Percentiles rank a stretch among this genome's conserved stretches.
phyloP scores from a whole-genome alignment of 2,888 invertebrate genomes.

The Amphimallon solstitiale region DNA sequence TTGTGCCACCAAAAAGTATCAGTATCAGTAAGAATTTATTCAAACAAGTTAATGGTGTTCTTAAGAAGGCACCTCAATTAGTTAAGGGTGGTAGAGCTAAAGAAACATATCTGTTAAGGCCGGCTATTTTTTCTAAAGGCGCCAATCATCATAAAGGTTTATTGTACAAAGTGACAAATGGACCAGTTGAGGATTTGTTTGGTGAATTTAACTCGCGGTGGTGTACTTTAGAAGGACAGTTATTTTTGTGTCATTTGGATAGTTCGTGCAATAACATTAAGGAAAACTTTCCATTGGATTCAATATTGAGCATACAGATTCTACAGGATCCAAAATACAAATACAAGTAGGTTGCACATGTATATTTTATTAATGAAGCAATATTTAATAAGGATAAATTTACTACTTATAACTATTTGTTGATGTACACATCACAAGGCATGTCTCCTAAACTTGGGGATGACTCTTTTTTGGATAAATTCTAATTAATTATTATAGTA shows the following conservation, averaged over 20 bases:
- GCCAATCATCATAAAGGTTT: slow-evolving; percentile 70
- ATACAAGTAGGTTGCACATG: slow-evolving; percentile 62
- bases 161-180: slow-evolving; percentile 69
- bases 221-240: slow-evolving; percentile 77
- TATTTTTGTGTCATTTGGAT: slow-evolving; percentile 78
- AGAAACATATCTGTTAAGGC: slow-evolving; percentile 64
- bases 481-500: too few species aligned
- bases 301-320: slow-evolving; percentile 73
- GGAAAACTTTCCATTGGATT: slow-evolving; percentile 76
- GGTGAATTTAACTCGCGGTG: slow-evolving; percentile 81
- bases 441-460: too few species aligned
- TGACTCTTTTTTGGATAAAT: too few species aligned
- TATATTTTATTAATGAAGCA: too few species aligned
- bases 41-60: slow-evolving; percentile 59
- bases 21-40: slow-evolving; percentile 44
- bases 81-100: slow-evolving; percentile 57
- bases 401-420: too few species aligned
- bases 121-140: slow-evolving; percentile 63
- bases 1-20: slow-evolving; percentile 5
- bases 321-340: slow-evolving; percentile 67
- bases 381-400: too few species aligned
- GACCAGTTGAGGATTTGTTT: slow-evolving; percentile 76
- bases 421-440: too few species aligned
- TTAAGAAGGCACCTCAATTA: slow-evolving; percentile 67
- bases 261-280: slow-evolving; percentile 75